Evolutionary conservation across 2,113 vertebrate genomes (phyloP).

Genomic region (Pedetes capensis): DNA sequence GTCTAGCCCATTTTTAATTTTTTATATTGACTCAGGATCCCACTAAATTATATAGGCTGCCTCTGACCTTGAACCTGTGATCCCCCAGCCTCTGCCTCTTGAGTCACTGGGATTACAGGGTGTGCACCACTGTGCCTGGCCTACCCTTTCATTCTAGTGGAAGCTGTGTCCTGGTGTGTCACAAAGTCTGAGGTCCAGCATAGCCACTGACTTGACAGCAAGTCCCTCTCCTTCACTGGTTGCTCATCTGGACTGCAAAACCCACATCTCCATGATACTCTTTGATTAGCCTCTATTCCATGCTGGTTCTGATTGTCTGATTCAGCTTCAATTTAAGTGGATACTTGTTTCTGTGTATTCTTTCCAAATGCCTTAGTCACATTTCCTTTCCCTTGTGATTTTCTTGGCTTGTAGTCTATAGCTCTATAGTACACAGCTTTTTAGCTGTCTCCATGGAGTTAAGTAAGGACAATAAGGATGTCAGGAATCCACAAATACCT

Average conservation of each 20-base stretch:
- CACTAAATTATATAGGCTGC: too few relatives aligned
- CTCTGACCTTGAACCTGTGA: too few relatives aligned
- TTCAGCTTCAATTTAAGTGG: not conserved
- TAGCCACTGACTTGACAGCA: not conserved
- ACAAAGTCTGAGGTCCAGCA: not conserved
- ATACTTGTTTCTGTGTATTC: not conserved
- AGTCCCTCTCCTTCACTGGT: not conserved
- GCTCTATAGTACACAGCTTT: not conserved
- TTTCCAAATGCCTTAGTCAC: not conserved
- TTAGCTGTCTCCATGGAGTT: not conserved
- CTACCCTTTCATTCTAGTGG: not conserved
- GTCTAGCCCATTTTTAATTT: too few relatives aligned
- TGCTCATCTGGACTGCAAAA: not conserved
- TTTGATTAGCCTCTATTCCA: not conserved
- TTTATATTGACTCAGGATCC: too few relatives aligned
- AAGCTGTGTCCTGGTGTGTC: not conserved
- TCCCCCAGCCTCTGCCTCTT: too few relatives aligned
- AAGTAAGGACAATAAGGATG: not conserved
- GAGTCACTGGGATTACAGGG: too few relatives aligned
- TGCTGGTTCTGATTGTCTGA: not conserved
- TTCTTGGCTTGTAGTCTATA: not conserved
- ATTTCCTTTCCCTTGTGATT: not conserved
- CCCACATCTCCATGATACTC: not conserved
- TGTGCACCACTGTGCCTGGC: too few relatives aligned
- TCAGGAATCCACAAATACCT: not conserved